Evolutionary conservation across 2,113 vertebrate genomes (phyloP), one percentile per base, ranked within the genome.

Genomic region (Perognathus longimembris): DNA sequence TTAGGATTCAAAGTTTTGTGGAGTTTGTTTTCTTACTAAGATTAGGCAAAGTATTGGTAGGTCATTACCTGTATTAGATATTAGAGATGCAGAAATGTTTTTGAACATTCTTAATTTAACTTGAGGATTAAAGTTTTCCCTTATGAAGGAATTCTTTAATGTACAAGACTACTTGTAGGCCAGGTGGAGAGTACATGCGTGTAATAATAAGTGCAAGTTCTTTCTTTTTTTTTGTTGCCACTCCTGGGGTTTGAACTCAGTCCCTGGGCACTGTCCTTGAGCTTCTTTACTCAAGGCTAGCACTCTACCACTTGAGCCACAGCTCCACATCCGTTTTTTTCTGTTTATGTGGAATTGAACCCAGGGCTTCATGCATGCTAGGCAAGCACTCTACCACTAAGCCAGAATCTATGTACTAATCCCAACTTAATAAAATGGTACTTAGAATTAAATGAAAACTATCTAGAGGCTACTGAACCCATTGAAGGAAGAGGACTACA

Each of bases 361-460:
- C 50, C 17, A 18, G 50, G 50, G 50, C 14, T 18, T 54, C 15
- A 18, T 54, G 14, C 50, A 54, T 54, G 15, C 50, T 54, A 54
- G 50, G 11, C 45, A 6, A 45, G 45, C 45, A 45, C 45, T 45
- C 45, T 45, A 45, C 45, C 45, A 45, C 45, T 45, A 45, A 45
- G 45, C 45, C 45, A 45, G 6, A 64, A 15, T 77, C 36, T 89
- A 57, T 93, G 10, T 54, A 64, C 2, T 54, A 79, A 84, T 64
- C 7, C 30, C 18, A 70, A 79, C 42, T 89, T 84, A 78, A 32
- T 82, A 78, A 91, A 75, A 83, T 74, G 66, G 63, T 90, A n/a
- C 10, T 87, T 88, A 64, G 14, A 85, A 74, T 96, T 89, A 84
- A 21, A 63, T 70, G 28, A 12, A 76, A 76, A 71, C 38, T 80